Evolutionary conservation across 2,113 vertebrate species (phyloP).

Genomic region (Egretta garzetta): DNA sequence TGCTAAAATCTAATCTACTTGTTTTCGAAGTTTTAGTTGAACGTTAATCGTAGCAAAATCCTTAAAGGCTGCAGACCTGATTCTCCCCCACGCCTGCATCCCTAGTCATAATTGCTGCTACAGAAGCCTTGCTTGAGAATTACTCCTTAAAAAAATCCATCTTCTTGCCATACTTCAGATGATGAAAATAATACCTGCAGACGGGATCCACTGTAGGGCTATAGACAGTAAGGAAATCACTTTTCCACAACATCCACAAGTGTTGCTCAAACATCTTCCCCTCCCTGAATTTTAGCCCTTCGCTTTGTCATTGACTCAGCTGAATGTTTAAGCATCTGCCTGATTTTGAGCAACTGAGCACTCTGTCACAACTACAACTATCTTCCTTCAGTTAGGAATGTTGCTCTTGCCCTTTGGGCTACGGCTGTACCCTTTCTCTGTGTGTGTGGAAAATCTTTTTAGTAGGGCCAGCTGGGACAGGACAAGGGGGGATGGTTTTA

Average conservation of each 20-base stretch:
- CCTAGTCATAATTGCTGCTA: neutral
- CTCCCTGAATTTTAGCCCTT: neutral
- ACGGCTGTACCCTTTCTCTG: neutral
- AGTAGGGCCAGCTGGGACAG: no score
- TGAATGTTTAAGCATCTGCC: neutral
- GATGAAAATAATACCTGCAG: neutral
- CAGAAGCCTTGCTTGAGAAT: neutral
- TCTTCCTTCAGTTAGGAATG: neutral
- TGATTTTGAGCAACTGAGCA: neutral
- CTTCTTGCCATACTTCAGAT: neutral
- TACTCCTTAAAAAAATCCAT: neutral
- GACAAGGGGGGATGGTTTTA: no score
- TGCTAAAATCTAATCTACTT: constrained; percentile 23
- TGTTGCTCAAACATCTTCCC: neutral
- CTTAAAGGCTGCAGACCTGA: neutral
- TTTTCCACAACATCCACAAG: neutral
- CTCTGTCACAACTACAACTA: neutral
- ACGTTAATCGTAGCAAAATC: constrained; percentile 46
- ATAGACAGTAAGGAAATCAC: neutral
- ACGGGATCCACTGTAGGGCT: neutral
- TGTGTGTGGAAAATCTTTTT: no score
- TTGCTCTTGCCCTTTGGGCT: neutral
- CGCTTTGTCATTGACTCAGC: rapidly evolving
- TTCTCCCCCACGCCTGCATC: neutral
- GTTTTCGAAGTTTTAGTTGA: constrained; percentile 18